Evolutionary conservation across 2,888 invertebrate species (phyloP).

Genomic region (Sycophila texana): DNA sequence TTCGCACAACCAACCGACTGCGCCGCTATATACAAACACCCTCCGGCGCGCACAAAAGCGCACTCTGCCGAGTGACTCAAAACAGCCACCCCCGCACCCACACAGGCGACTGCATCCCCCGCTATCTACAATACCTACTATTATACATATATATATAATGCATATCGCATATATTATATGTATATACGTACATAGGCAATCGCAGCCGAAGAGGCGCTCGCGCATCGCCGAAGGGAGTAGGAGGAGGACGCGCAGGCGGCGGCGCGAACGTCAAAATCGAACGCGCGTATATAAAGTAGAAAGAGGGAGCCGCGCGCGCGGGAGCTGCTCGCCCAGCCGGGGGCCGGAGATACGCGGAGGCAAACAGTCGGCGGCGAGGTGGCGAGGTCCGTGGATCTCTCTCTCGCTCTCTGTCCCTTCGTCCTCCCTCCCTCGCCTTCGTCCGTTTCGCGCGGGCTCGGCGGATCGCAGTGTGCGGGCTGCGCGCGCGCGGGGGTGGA

Average conservation of each 20-base stretch:
- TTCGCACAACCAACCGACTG: not conserved
- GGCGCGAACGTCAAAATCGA: slow-evolving; percentile 30
- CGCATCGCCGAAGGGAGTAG: not conserved
- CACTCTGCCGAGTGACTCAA: too few species aligned
- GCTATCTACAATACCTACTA: not conserved
- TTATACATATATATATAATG: too few species aligned
- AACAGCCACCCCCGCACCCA: not conserved
- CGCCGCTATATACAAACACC: too few species aligned
- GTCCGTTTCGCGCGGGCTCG: too few species aligned
- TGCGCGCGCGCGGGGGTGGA: too few species aligned
- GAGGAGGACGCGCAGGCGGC: not conserved
- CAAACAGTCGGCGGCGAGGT: slow-evolving; percentile 1
- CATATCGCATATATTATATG: too few species aligned
- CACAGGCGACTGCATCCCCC: not conserved
- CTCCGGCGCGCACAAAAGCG: not conserved
- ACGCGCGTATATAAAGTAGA: not conserved
- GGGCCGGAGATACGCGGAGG: not conserved
- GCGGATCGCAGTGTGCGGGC: not conserved
- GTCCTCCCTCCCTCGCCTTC: too few species aligned
- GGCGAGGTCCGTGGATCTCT: slow-evolving; percentile 1
- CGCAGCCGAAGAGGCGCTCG: not conserved
- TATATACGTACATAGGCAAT: too few species aligned
- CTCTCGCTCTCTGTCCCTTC: not conserved
- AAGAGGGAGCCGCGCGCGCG: not conserved
- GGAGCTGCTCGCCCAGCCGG: not conserved